Evolutionary conservation across 1,140 invertebrate species (phyloP).

Genomic region (Apis florea): DNA sequence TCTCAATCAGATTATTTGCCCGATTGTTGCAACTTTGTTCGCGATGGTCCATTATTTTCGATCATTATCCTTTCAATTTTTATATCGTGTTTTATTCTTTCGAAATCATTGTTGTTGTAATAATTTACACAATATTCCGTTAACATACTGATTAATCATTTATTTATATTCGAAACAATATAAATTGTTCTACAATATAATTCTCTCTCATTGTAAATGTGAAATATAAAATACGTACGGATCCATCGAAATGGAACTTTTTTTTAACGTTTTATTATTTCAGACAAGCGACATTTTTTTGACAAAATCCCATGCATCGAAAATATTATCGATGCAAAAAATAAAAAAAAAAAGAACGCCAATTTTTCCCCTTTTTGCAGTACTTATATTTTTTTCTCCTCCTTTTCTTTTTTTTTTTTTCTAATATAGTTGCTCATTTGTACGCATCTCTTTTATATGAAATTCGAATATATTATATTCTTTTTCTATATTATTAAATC

Average conservation of each 20-base stretch:
- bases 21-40: background rate
- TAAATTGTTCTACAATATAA: too few species aligned
- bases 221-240: background rate
- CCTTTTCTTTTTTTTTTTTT: background rate
- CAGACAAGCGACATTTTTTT: background rate
- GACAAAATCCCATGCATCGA: background rate
- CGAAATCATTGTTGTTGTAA: background rate
- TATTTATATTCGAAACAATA: background rate
- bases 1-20: too few species aligned
- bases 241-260: background rate
- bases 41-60: background rate
- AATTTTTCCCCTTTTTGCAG: background rate
- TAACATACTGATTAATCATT: background rate
- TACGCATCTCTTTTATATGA: background rate
- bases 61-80: background rate
- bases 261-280: background rate
- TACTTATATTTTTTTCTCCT: background rate
- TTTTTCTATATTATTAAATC: background rate
- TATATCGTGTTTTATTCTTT: too few species aligned
- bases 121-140: background rate
- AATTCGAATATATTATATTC: background rate
- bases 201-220: too few species aligned
- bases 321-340: background rate
- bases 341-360: too few species aligned
- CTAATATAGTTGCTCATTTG: background rate